Evolutionary conservation across 2,888 invertebrate genomes (phyloP).

Genomic region (Oxystoma pomonae): DNA sequence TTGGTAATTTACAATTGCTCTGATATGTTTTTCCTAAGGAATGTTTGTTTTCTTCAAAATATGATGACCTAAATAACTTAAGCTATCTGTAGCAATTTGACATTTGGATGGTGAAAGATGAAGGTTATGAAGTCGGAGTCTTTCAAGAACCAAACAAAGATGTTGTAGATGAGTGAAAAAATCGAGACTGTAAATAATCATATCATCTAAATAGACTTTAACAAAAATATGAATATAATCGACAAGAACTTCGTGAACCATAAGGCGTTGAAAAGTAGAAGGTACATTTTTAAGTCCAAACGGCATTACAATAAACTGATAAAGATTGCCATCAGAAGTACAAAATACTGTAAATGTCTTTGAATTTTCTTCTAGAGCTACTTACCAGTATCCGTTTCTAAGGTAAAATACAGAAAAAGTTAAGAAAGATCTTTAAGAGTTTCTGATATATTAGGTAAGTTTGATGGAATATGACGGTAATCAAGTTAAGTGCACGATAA

Average conservation of each 20-base stretch:
- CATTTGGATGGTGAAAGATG: too few relatives aligned
- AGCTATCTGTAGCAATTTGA: too few relatives aligned
- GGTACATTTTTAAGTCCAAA: background rate
- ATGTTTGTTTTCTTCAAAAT: too few relatives aligned
- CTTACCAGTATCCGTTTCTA: background rate
- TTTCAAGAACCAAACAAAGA: background rate
- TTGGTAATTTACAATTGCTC: too few relatives aligned
- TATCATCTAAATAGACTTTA: background rate
- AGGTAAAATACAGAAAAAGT: background rate
- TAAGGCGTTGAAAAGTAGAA: background rate
- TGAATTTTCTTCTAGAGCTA: background rate
- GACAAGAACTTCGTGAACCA: background rate
- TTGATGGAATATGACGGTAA: too few relatives aligned
- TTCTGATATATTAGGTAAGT: background rate
- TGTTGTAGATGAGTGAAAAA: background rate
- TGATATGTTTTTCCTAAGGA: too few relatives aligned
- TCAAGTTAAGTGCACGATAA: background rate
- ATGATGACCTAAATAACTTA: too few relatives aligned
- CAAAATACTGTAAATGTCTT: background rate
- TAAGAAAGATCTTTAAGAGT: background rate
- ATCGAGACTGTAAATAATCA: background rate
- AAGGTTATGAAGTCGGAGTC: too few relatives aligned
- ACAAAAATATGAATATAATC: background rate
- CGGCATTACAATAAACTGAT: background rate
- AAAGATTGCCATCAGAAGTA: background rate